Evolutionary conservation across 2,797 vertebrate species (phyloP), one percentile per base, ranked within the genome.

Genomic region (Alosa sapidissima): DNA sequence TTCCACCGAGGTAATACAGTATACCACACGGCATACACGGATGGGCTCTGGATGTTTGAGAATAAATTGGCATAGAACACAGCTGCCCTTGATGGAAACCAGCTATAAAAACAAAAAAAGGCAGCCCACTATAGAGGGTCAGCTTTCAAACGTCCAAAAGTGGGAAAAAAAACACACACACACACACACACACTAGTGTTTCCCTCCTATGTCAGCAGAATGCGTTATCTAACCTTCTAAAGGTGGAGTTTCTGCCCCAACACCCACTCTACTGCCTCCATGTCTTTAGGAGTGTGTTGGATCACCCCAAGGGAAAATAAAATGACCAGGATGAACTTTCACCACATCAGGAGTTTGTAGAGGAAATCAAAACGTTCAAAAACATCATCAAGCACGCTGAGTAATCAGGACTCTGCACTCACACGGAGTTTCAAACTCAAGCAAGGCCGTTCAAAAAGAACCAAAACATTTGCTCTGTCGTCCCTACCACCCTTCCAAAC

Each of bases 81-180:
- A 2, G 13, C 13, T 2, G 11, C 28, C 28, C 65, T 83, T 89
- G 86, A 91, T 14, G 24, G 86, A 81, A 85, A 87, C 60, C 89
- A 90, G 89, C 88, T 91, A 88, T 88, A 86, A 90, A 94, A 93
- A 89, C 85, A 88, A 82, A 85, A 16, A 33, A 41, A 7, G 81
- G 49, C 49, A 82, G 11, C 14, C 60, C 33, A 83, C 72, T 24
- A 45, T 54, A 94, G 88, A 90, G 82, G 89, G 86, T 86, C 86
- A 90, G 89, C 84, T 86, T 87, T 89, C 28, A 36, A 72, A 72
- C 33, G 28, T 10, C 60, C 14, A 55, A 55, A 54, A 51, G 8
- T 5, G 11, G 88, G 92, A 87, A 81, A 82, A 87, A 78, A 89
- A 81, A 85, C 85, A 28, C 28, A 28, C 28, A 28, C 28, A 28